Percentiles rank a stretch among this genome's conserved stretches.
phyloP scores from a whole-genome alignment of 1,140 invertebrate genomes.

The Centruroides sculpturatus region DNA sequence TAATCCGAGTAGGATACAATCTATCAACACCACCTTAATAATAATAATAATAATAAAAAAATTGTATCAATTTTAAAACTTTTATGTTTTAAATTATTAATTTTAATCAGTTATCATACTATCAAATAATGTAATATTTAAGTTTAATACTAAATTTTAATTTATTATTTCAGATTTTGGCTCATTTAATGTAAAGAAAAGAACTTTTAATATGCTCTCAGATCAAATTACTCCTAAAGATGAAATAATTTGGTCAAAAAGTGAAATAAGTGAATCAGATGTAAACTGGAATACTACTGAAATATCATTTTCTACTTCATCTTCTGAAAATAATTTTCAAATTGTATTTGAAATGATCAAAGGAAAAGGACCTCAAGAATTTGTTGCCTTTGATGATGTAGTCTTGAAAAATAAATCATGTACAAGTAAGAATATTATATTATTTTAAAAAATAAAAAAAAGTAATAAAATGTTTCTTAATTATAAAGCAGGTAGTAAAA shows the following conservation, averaged over 20 bases:
- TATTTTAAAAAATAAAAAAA: background rate
- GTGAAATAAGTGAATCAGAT: no score
- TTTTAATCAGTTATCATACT: no score
- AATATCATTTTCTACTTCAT: no score
- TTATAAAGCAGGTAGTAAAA: no score
- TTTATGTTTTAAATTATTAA: no score
- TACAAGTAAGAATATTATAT: background rate
- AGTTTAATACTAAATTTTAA: background rate
- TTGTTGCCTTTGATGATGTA: constrained; percentile 12
- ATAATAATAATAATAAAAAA: no score
- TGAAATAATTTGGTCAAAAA: background rate
- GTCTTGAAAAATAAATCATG: background rate
- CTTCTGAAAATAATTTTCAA: background rate
- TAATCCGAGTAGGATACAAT: no score
- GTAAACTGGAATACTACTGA: no score
- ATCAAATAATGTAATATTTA: background rate
- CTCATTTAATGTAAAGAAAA: background rate
- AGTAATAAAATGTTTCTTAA: no score
- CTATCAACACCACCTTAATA: no score
- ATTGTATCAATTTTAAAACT: no score
- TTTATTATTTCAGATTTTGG: background rate
- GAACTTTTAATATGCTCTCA: background rate
- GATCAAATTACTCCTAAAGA: background rate
- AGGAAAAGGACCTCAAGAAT: background rate
- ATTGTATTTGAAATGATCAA: background rate